Percentiles rank a stretch among this genome's conserved stretches.
phyloP scores from a whole-genome alignment of 2,113 vertebrate species.

The Onychostoma macrolepis region DNA sequence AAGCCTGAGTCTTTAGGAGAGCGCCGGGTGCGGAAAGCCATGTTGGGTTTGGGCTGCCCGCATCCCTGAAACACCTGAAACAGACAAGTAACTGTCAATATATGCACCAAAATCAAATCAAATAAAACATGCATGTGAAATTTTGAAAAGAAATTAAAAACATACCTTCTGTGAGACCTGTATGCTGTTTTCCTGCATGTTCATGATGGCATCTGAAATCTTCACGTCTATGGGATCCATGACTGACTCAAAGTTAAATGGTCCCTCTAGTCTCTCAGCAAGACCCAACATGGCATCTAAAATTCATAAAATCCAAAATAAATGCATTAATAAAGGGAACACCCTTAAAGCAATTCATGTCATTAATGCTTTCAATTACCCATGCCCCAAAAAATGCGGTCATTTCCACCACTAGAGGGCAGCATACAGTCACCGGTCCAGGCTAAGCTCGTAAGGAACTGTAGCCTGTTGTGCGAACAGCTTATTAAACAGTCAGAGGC shows the following conservation, averaged over 20 bases:
- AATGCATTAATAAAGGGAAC: not conserved
- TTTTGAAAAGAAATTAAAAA: not conserved
- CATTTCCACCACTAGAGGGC: slow-evolving; percentile 65
- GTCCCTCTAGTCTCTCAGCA: slow-evolving; percentile 91
- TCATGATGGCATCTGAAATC: slow-evolving; percentile 98
- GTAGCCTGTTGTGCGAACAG: not conserved
- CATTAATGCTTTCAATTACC: not conserved
- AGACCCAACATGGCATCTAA: slow-evolving; percentile 92
- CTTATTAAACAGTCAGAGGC: slow-evolving; percentile 29
- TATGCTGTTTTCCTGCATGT: slow-evolving; percentile 98
- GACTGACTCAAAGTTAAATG: slow-evolving; percentile 96
- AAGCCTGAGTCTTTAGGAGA: slow-evolving; percentile 83
- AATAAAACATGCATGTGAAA: not conserved
- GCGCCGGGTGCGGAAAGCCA: slow-evolving; percentile 76
- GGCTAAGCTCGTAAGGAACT: not conserved
- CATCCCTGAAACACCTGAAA: slow-evolving; percentile 96
- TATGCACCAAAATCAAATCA: not conserved
- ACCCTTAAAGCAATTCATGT: not conserved
- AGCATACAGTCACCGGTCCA: not conserved
- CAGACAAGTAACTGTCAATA: not conserved
- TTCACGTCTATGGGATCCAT: slow-evolving; percentile 98
- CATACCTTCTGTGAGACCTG: slow-evolving; percentile 94
- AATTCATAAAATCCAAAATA: slow-evolving; percentile 62
- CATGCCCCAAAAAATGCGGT: too few species aligned
- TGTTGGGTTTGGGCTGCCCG: slow-evolving; percentile 83